Evolutionary conservation across 2,113 vertebrate species (phyloP).

Genomic region (Pterophyllum scalare): DNA sequence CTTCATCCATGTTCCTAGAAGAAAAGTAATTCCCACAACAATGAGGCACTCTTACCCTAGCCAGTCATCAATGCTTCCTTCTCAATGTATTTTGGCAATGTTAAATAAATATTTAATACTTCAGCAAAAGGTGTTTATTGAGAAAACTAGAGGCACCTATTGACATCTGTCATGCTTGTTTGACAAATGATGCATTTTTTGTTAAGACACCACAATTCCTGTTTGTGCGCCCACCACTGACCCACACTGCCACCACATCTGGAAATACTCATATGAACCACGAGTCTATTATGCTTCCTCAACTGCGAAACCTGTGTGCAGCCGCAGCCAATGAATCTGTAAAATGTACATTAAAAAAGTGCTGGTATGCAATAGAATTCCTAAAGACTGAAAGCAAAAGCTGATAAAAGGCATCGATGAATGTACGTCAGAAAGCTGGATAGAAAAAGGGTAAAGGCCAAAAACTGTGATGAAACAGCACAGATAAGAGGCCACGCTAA

Average conservation of each 20-base stretch:
- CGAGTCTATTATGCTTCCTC: conserved; percentile 68
- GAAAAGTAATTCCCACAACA: background rate
- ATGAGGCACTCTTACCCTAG: background rate
- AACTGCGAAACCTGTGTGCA: conserved; percentile 50
- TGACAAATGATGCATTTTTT: conserved; percentile 48
- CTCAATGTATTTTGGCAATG: background rate
- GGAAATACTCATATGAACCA: conserved; percentile 70
- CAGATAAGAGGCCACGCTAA: conserved; percentile 29
- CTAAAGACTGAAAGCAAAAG: conserved; percentile 33
- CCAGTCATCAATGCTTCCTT: background rate
- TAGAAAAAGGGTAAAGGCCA: conserved; percentile 28
- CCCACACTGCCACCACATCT: conserved; percentile 68
- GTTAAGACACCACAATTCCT: conserved; percentile 56
- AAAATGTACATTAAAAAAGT: conserved; percentile 63
- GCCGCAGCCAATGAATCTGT: conserved; percentile 64
- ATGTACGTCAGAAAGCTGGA: conserved; percentile 34
- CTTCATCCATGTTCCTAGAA: background rate
- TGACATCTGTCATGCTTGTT: conserved; percentile 28
- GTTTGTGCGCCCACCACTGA: conserved; percentile 40
- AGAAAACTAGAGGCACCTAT: conserved; percentile 24
- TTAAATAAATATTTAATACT: conserved; percentile 30
- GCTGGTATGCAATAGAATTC: conserved; percentile 54
- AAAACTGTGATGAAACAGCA: conserved; percentile 49
- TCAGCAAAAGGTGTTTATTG: conserved; percentile 28
- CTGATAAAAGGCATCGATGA: conserved; percentile 37